These are phyloP conservation scores for Rousettus madagascariensis DNA, from an alignment of 2,797 vertebrate species.

Conservation along the genomic window DNA sequence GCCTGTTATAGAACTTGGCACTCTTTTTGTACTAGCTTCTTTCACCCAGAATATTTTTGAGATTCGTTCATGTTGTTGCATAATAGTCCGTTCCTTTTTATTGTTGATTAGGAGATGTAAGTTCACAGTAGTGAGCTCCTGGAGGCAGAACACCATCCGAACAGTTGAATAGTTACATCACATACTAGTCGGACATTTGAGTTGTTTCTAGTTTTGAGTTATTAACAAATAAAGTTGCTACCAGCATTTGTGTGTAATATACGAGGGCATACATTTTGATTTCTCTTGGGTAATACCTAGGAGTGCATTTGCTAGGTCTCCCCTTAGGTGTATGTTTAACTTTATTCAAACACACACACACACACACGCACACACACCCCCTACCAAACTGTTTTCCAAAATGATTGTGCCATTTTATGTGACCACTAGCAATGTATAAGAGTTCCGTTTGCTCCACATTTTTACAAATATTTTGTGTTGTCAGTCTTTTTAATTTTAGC, in stretches of 20 bases:
- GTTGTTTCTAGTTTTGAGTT: no score
- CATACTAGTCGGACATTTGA: no score
- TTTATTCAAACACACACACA: background rate
- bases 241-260: background rate
- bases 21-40: background rate
- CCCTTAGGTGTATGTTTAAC: background rate
- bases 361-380: background rate
- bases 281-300: background rate
- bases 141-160: background rate
- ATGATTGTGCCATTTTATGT: no score
- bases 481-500: background rate
- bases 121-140: background rate
- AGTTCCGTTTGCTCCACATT: background rate
- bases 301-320: background rate
- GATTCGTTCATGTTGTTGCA: no score
- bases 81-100: background rate
- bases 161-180: background rate
- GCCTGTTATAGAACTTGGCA: background rate
- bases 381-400: background rate
- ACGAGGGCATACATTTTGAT: background rate
- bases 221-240: background rate
- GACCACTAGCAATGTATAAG: no score
- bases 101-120: background rate
- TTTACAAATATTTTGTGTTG: background rate
- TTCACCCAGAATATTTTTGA: no score